phyloP scores from a whole-genome alignment of 2,113 vertebrate genomes.

The Meles meles region DNA sequence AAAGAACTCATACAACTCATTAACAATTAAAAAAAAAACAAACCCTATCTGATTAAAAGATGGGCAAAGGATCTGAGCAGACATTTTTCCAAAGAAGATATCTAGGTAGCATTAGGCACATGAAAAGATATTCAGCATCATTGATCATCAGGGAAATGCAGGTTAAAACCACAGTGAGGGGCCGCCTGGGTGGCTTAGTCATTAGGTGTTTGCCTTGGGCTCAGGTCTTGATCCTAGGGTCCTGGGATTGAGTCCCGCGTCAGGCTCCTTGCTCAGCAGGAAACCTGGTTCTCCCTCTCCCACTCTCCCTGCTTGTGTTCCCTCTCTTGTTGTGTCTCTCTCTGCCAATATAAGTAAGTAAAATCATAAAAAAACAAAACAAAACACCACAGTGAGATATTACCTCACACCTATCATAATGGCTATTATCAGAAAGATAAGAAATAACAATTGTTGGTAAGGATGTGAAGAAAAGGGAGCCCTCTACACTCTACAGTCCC shows the following conservation, averaged over 20 bases:
- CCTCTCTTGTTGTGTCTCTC: too few relatives aligned
- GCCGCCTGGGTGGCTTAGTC: too few relatives aligned
- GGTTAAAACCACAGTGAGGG: not conserved
- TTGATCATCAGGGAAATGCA: not conserved
- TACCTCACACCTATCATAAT: not conserved
- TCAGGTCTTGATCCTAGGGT: too few relatives aligned
- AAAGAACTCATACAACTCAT: not conserved
- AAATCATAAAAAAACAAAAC: too few relatives aligned
- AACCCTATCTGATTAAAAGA: not conserved
- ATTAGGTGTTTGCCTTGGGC: too few relatives aligned
- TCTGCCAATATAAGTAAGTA: too few relatives aligned
- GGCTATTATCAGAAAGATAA: not conserved
- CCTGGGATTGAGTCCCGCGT: too few relatives aligned
- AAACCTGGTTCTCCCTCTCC: too few relatives aligned
- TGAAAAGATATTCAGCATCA: not conserved
- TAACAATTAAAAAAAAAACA: not conserved
- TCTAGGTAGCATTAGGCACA: not conserved
- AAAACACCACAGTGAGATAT: not conserved
- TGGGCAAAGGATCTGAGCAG: not conserved
- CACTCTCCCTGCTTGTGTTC: too few relatives aligned
- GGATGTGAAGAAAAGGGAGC: not conserved
- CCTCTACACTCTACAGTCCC: not conserved
- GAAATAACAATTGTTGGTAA: not conserved
- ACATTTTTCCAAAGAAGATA: not conserved
- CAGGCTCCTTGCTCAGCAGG: too few relatives aligned